Conservation (phyloP, 2,113 vertebrate genomes). For the Megalops atlanticus region DNA sequence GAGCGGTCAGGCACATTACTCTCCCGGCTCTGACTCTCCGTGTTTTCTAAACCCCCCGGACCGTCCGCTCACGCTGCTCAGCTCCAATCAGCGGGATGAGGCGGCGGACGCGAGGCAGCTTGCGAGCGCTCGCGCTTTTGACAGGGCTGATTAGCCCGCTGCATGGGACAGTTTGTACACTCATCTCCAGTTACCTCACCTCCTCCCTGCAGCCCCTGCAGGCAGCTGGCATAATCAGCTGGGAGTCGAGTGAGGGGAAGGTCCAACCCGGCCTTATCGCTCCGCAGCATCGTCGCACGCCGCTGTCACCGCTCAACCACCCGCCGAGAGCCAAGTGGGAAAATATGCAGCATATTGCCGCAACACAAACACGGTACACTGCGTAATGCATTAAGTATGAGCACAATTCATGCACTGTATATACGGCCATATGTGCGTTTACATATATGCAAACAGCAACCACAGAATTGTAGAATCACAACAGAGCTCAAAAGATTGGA, state of each 20-base stretch:
- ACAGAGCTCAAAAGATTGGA: no score
- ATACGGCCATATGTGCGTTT: no score
- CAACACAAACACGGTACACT: no score
- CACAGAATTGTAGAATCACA: no score
- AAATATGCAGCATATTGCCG: no score
- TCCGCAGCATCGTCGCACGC: background rate
- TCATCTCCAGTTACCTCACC: conserved; percentile 3
- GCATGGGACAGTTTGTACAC: conserved; percentile 5
- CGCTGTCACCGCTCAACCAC: background rate
- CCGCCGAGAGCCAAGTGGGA: no score
- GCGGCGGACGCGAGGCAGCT: background rate
- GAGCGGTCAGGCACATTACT: background rate
- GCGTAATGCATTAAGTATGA: no score
- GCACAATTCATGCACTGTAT: no score
- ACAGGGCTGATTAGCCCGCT: background rate
- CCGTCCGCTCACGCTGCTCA: background rate
- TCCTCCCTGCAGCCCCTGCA: background rate
- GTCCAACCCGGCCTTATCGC: no score
- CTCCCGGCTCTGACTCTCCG: background rate
- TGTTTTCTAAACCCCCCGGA: background rate
- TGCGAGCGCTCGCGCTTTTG: background rate
- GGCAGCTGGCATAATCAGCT: background rate
- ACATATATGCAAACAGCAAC: no score
- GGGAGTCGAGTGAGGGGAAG: no score
- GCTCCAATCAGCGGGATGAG: background rate